Conservation (phyloP, 1,140 invertebrate species). For the Druon quercuslanigerum region DNA sequence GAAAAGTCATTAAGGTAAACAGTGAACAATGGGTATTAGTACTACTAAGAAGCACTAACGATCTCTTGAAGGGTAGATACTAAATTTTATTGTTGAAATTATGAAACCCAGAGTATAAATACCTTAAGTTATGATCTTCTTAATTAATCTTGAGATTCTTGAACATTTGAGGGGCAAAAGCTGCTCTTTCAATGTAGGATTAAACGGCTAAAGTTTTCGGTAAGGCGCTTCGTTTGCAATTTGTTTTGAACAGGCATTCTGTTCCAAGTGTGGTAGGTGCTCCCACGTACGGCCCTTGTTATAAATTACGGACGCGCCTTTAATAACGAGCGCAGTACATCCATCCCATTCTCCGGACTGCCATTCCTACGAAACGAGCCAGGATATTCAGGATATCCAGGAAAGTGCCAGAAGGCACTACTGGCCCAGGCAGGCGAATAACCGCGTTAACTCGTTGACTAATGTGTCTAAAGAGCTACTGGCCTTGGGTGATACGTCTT, state of each 20-base stretch:
- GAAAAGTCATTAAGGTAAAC: too few relatives aligned
- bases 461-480: conserved; percentile 28
- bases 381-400: neutral
- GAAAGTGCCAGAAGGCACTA: conserved; percentile 27
- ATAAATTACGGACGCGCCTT: conserved; percentile 43
- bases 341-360: conserved; percentile 6
- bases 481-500: conserved; percentile 11
- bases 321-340: conserved; percentile 31
- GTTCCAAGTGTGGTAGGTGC: conserved; percentile 1
- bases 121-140: neutral
- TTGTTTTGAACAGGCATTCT: conserved; percentile 31
- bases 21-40: too few relatives aligned
- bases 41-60: conserved; percentile 31
- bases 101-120: neutral
- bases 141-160: conserved; percentile 4
- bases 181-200: neutral
- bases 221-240: conserved; percentile 27
- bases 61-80: too few relatives aligned
- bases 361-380: conserved; percentile 15
- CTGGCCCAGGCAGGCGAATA: conserved; percentile 28
- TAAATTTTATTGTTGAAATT: neutral
- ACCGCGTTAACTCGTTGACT: conserved; percentile 31
- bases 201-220: conserved; percentile 28
- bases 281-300: conserved; percentile 34
- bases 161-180: conserved; percentile 10